phyloP scores from a whole-genome alignment of 1,140 invertebrate species.

The Drosophila ohnishii region DNA sequence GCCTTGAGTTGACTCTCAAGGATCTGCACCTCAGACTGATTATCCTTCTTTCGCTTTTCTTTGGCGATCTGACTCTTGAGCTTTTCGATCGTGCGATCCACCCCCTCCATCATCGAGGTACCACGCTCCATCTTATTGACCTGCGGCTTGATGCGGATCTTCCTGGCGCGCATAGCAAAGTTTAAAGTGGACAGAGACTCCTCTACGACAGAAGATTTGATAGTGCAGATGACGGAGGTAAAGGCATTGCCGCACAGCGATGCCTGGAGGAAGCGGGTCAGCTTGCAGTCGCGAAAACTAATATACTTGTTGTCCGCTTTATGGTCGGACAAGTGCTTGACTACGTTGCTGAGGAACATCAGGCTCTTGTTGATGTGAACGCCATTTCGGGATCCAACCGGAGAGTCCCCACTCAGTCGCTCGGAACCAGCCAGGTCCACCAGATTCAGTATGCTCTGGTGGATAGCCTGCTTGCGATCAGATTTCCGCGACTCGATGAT shows the following conservation, averaged over 20 bases:
- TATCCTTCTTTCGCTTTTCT: conserved; percentile 73
- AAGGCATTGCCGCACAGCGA: conserved; percentile 93
- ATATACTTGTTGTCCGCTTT: conserved; percentile 84
- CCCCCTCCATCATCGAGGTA: conserved; percentile 86
- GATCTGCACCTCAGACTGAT: conserved; percentile 46
- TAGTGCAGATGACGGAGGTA: conserved; percentile 93
- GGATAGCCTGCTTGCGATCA: conserved; percentile 40
- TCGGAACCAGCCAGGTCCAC: conserved; percentile 95
- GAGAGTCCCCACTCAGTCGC: conserved; percentile 70
- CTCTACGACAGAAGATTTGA: conserved; percentile 89
- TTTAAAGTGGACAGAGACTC: conserved; percentile 90
- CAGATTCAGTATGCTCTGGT: conserved; percentile 88
- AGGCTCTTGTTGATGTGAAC: conserved; percentile 92
- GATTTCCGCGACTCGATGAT: conserved; percentile 85
- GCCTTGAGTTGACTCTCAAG: conserved; percentile 51
- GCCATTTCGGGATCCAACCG: conserved; percentile 87
- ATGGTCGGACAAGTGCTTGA: conserved; percentile 89
- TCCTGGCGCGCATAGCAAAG: conserved; percentile 88
- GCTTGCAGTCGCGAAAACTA: conserved; percentile 93
- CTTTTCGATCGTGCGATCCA: conserved; percentile 83
- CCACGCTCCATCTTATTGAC: conserved; percentile 89
- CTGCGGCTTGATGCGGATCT: conserved; percentile 88
- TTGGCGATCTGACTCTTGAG: conserved; percentile 83
- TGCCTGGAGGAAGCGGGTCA: conserved; percentile 91
- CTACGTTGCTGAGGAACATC: conserved; percentile 88